A percentile compares a stretch with the other conserved stretches of the same genome.
Conservation (phyloP, 1,140 invertebrate genomes). For the Camponotus floridanus region DNA sequence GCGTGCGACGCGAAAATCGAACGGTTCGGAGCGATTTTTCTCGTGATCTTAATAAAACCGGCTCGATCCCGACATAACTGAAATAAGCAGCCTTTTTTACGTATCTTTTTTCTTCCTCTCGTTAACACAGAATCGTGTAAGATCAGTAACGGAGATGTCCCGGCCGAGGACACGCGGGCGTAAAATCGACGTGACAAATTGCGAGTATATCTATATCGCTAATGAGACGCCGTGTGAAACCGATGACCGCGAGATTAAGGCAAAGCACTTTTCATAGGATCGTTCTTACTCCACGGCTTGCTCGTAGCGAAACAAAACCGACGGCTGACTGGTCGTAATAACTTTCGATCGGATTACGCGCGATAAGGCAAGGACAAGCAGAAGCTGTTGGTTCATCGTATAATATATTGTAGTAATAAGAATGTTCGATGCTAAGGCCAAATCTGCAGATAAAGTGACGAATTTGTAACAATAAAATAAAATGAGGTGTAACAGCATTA, state of each 20-base stretch:
- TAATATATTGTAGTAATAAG: neutral
- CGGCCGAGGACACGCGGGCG: slow-evolving; percentile 27
- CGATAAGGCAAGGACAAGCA: slow-evolving; percentile 54
- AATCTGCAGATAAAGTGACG: neutral
- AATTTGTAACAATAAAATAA: neutral
- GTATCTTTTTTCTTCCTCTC: slow-evolving; percentile 37
- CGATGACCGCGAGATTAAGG: slow-evolving; percentile 79
- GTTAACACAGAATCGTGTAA: slow-evolving; percentile 57
- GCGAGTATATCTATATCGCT: slow-evolving; percentile 64
- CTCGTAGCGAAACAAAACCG: slow-evolving; percentile 60
- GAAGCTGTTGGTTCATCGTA: neutral
- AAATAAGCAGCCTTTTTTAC: slow-evolving; percentile 48
- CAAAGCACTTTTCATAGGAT: slow-evolving; percentile 46
- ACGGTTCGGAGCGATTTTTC: slow-evolving; percentile 68
- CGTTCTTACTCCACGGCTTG: slow-evolving; percentile 13
- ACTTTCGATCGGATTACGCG: slow-evolving; percentile 61
- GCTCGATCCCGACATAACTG: slow-evolving; percentile 47
- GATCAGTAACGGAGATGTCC: slow-evolving; percentile 65
- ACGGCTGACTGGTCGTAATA: slow-evolving; percentile 32
- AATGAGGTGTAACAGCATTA: neutral
- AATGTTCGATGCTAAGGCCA: neutral
- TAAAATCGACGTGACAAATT: slow-evolving; percentile 77
- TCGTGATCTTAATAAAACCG: slow-evolving; percentile 49
- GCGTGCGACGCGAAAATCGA: slow-evolving; percentile 61
- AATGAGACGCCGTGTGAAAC: slow-evolving; percentile 78